Evolutionary conservation across 1,140 invertebrate genomes (phyloP).

Genomic region (Amyelois transitella): DNA sequence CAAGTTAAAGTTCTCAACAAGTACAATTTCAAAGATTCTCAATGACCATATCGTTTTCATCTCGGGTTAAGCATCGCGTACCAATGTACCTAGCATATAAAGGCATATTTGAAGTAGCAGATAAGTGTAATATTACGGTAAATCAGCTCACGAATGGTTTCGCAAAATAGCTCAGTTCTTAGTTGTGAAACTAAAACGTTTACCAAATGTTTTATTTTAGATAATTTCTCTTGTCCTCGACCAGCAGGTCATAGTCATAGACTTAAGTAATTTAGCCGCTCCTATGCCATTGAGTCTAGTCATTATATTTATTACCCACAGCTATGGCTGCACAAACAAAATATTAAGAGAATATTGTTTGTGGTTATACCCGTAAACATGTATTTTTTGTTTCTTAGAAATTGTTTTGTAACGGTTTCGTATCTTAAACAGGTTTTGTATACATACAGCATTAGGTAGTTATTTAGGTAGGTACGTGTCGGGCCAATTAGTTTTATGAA

Average conservation of each 20-base stretch:
- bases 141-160: constrained; percentile 62
- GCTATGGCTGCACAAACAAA: too few relatives aligned
- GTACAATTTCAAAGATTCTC: neutral
- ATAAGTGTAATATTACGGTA: constrained; percentile 50
- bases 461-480: too few relatives aligned
- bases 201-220: constrained; percentile 18
- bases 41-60: neutral
- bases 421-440: too few relatives aligned
- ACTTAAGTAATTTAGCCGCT: neutral
- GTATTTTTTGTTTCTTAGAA: too few relatives aligned
- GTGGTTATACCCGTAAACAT: too few relatives aligned
- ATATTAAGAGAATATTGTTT: too few relatives aligned
- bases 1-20: neutral
- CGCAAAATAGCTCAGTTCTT: constrained; percentile 41
- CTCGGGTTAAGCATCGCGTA: constrained; percentile 14
- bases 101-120: constrained; percentile 34
- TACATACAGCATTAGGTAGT: too few relatives aligned
- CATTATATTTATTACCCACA: neutral
- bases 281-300: neutral
- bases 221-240: constrained; percentile 20
- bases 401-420: too few relatives aligned
- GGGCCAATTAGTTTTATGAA: too few relatives aligned
- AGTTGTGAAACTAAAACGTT: constrained; percentile 36
- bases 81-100: constrained; percentile 27
- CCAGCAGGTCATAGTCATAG: constrained; percentile 15